Conservation (phyloP, 1,140 invertebrate genomes). For the Paraescarpia echinospica region DNA sequence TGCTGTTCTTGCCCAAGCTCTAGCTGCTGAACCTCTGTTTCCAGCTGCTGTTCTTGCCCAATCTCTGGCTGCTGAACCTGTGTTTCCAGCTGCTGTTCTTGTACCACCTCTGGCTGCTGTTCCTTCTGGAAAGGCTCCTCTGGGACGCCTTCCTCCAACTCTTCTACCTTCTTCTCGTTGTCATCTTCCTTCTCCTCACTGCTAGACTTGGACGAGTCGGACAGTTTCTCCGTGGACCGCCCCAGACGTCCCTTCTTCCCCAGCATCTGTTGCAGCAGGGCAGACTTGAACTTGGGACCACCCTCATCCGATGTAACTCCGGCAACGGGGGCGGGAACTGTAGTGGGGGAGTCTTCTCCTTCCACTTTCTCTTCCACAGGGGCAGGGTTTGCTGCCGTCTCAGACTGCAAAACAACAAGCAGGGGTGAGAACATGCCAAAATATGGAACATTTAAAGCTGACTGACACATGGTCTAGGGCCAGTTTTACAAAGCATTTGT, state of each 20-base stretch:
- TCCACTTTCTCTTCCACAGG: not conserved
- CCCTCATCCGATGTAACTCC: not conserved
- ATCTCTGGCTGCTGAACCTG: too few species aligned
- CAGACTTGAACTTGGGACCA: slow-evolving; percentile 13
- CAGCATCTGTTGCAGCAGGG: slow-evolving; percentile 13
- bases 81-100: too few species aligned
- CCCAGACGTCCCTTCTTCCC: not conserved
- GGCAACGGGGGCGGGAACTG: not conserved
- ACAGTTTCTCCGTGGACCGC: not conserved
- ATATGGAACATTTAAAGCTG: not conserved
- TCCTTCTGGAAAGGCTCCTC: not conserved
- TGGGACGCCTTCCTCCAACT: not conserved
- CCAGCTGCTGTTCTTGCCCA: too few species aligned
- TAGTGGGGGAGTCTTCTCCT: not conserved
- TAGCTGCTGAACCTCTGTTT: too few species aligned
- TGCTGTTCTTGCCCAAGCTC: too few species aligned
- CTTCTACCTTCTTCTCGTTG: not conserved
- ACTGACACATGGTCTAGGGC: not conserved
- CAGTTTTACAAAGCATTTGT: not conserved
- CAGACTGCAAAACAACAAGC: not conserved
- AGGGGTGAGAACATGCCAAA: not conserved
- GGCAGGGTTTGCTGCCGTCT: not conserved
- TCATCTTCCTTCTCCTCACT: not conserved
- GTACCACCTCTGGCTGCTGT: too few species aligned
- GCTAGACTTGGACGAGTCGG: not conserved